These are phyloP conservation scores for Trachelus iudaicus DNA, from an alignment of 2,888 invertebrate genomes.

Conservation along the genomic window DNA sequence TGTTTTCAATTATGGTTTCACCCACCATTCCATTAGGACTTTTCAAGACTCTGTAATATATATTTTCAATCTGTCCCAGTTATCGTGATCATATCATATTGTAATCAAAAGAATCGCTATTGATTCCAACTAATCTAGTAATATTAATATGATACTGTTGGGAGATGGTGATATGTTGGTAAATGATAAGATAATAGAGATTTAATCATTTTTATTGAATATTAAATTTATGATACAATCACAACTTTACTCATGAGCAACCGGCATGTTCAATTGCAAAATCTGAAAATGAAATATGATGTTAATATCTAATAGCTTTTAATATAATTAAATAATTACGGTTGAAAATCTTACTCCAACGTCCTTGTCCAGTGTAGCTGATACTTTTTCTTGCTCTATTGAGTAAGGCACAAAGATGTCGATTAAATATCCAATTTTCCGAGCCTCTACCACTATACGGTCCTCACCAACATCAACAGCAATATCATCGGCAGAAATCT, in stretches of 20 bases:
- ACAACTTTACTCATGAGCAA: slow-evolving; percentile 11
- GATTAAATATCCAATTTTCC: slow-evolving; percentile 71
- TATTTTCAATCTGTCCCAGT: background rate
- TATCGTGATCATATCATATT: background rate
- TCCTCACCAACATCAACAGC: slow-evolving; percentile 80
- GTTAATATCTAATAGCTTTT: background rate
- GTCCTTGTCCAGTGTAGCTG: slow-evolving; percentile 69
- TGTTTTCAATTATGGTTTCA: background rate
- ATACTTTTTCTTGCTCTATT: slow-evolving; percentile 71
- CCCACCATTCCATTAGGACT: background rate
- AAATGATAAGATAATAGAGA: background rate
- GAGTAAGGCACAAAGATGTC: slow-evolving; percentile 78
- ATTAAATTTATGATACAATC: background rate
- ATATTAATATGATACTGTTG: background rate
- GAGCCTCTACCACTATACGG: slow-evolving; percentile 76
- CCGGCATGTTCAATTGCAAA: slow-evolving; percentile 50
- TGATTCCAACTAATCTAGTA: background rate
- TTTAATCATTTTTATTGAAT: background rate
- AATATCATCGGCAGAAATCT: slow-evolving; percentile 74
- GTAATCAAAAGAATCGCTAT: background rate
- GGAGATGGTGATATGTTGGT: background rate
- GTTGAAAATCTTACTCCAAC: slow-evolving; percentile 63
- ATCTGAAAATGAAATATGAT: slow-evolving; percentile 42
- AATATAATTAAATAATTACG: background rate
- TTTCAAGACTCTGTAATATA: background rate